Evolutionary conservation across 2,888 invertebrate species (phyloP).

Genomic region (Eilema griseolum): DNA sequence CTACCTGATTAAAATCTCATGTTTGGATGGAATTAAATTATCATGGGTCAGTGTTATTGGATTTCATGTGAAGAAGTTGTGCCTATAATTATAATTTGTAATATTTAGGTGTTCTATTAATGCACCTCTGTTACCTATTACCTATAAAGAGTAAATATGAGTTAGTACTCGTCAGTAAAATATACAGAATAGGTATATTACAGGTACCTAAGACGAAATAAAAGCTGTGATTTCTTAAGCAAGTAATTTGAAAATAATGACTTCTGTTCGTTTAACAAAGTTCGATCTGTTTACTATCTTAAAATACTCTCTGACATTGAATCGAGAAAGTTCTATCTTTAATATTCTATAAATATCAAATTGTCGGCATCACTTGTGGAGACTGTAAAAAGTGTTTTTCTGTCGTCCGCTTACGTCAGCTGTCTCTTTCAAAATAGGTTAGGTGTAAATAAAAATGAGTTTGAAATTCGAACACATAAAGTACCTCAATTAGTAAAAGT

Average conservation of each 20-base stretch:
- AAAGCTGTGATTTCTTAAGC: too few species aligned
- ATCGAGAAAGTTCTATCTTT: slow-evolving; percentile 62
- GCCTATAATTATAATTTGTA: too few species aligned
- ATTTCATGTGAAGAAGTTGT: too few species aligned
- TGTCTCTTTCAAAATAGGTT: neutral
- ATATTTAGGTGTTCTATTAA: too few species aligned
- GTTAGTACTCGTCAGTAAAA: too few species aligned
- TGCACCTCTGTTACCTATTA: too few species aligned
- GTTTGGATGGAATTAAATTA: too few species aligned
- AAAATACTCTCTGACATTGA: slow-evolving; percentile 69
- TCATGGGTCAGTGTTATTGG: too few species aligned
- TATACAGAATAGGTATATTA: too few species aligned
- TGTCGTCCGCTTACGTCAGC: slow-evolving; percentile 35
- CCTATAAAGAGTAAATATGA: too few species aligned
- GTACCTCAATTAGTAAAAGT: slow-evolving; percentile 11
- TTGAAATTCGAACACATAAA: slow-evolving; percentile 17
- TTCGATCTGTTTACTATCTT: slow-evolving; percentile 64
- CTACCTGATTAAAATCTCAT: too few species aligned
- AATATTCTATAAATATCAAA: slow-evolving; percentile 52
- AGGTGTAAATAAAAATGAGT: slow-evolving; percentile 18
- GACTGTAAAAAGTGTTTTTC: slow-evolving; percentile 34
- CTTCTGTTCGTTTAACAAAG: slow-evolving; percentile 46
- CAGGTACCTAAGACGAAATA: too few species aligned
- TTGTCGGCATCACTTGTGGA: slow-evolving; percentile 32
- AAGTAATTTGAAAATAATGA: neutral